Conservation (phyloP, 2,113 vertebrate genomes). For the Sander vitreus region DNA sequence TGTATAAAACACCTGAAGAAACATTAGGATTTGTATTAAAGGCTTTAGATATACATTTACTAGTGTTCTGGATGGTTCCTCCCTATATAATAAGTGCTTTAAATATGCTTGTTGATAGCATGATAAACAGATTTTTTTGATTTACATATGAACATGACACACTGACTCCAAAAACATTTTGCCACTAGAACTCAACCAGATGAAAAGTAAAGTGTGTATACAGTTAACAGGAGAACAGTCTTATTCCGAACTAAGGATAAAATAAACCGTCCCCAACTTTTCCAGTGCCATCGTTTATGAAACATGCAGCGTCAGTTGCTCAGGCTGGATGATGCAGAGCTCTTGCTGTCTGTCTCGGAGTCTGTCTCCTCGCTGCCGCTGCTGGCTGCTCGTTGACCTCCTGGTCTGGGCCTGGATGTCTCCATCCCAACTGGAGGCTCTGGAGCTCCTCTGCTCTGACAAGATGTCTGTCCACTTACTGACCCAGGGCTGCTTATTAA, state of each 20-base stretch:
- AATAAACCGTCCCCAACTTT: background rate
- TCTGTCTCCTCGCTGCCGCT: constrained; percentile 75
- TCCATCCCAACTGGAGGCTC: constrained; percentile 23
- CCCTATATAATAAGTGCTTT: constrained; percentile 55
- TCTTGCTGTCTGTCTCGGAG: constrained; percentile 80
- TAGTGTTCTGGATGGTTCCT: constrained; percentile 59
- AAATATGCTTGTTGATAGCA: constrained; percentile 12
- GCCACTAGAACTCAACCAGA: background rate
- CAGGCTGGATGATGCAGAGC: constrained; percentile 67
- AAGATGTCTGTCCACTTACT: background rate
- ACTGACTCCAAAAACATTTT: background rate
- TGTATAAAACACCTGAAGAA: constrained; percentile 23
- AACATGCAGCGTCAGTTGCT: constrained; percentile 53
- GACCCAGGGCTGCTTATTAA: constrained; percentile 25
- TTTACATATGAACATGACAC: constrained; percentile 32
- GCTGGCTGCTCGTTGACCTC: constrained; percentile 35
- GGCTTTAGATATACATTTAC: constrained; percentile 61
- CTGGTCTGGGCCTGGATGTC: constrained; percentile 41
- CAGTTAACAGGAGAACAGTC: background rate
- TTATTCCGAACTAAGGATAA: background rate
- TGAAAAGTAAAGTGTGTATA: background rate
- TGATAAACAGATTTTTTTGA: constrained; percentile 15
- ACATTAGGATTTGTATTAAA: constrained; percentile 12
- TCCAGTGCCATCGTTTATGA: constrained; percentile 6
- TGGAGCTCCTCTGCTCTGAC: constrained; percentile 27